phyloP scores from a whole-genome alignment of 2,113 vertebrate genomes.

The Zingel zingel region DNA sequence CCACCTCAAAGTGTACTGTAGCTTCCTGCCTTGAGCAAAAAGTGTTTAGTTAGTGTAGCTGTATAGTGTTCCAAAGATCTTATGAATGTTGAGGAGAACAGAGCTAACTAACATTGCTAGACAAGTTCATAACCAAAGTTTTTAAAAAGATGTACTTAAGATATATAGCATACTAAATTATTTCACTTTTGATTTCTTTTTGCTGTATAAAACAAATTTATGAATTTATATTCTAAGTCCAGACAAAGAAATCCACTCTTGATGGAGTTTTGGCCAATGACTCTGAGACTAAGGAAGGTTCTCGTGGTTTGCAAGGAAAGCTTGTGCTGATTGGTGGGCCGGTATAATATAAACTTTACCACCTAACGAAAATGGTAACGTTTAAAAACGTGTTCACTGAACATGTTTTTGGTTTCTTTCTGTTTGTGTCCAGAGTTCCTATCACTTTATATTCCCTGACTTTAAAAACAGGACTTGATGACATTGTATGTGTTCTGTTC shows the following conservation, averaged over 20 bases:
- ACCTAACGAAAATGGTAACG: slow-evolving; percentile 64
- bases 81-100: slow-evolving; percentile 83
- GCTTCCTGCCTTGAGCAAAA: slow-evolving; percentile 76
- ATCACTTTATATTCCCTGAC: slow-evolving; percentile 84
- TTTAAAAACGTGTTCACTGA: slow-evolving; percentile 66
- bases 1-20: slow-evolving; percentile 83
- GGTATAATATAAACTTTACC: slow-evolving; percentile 78
- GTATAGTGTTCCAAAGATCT: slow-evolving; percentile 85
- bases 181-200: slow-evolving; percentile 81
- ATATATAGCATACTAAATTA: slow-evolving; percentile 88
- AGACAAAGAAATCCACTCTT: slow-evolving; percentile 75
- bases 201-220: slow-evolving; percentile 83
- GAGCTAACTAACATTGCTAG: slow-evolving; percentile 85
- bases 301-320: slow-evolving; percentile 81
- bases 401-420: slow-evolving; percentile 72
- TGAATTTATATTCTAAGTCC: slow-evolving; percentile 81
- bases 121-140: slow-evolving; percentile 88
- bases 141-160: slow-evolving; percentile 82
- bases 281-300: slow-evolving; percentile 73
- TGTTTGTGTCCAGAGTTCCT: slow-evolving; percentile 83
- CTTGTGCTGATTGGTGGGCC: slow-evolving; percentile 87
- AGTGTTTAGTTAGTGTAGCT: slow-evolving; percentile 80
- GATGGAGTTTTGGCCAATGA: slow-evolving; percentile 79
- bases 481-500: slow-evolving; percentile 86
- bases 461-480: slow-evolving; percentile 78